These are phyloP conservation scores for Mylabris phalerata DNA, from an alignment of 1,140 invertebrate species.

Conservation along the genomic window DNA sequence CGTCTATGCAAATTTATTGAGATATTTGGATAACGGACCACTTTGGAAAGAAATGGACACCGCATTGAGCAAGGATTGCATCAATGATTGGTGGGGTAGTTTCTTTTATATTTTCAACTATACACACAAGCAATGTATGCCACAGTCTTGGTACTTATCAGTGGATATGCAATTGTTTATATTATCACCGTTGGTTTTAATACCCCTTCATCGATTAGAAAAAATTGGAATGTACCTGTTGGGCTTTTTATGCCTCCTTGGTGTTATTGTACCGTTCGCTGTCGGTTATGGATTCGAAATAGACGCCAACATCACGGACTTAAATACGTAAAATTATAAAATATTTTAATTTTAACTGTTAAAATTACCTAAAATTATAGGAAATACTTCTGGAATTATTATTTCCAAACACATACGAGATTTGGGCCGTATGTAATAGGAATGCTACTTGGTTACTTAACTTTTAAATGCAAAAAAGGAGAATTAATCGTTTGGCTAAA, in stretches of 20 bases:
- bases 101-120: no score
- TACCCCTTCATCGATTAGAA: not conserved
- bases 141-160: not conserved
- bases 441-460: not conserved
- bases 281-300: not conserved
- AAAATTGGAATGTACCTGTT: not conserved
- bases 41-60: no score
- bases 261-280: not conserved
- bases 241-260: not conserved
- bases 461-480: not conserved
- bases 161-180: not conserved
- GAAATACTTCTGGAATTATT: not conserved
- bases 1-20: no score
- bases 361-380: no score
- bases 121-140: no score
- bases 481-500: not conserved
- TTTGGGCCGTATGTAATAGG: not conserved
- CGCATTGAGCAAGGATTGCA: no score
- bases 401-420: not conserved
- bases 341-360: no score
- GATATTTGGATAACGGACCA: no score
- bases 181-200: not conserved
- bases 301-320: no score
- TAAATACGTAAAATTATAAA: no score
- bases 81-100: no score